Evolutionary conservation across 2,113 vertebrate genomes (phyloP), one percentile per base, ranked within the genome.

Genomic region (Ciconia stormi): DNA sequence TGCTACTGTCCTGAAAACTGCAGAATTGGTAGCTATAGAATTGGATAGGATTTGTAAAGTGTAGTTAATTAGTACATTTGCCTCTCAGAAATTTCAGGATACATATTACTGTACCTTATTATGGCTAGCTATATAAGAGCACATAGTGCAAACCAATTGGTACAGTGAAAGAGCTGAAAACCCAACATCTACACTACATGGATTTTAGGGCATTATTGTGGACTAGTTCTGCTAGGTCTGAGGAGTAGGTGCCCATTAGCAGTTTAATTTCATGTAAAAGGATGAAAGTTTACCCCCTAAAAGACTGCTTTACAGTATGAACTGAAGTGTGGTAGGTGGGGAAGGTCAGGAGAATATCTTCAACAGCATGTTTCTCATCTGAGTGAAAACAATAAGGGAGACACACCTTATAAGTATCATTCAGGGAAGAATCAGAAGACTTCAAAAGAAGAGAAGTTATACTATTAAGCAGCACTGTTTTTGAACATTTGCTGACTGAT

Each of bases 161-260:
- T 50, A 27, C 27, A 67, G 32, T 40, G 63, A 55, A 74, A 34
- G 16, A 62, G 15, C 8, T 90, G 74, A 88, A 78, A 95, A 30
- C 1, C 2, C 46, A 55, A 7, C 6, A 22, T 5, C 9, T n/a
- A 50, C 19, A 20, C 15, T 21, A 19, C 0, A 1, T 38, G 7
- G 36, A 76, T 16, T 88, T 90, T 29, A 80, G 38, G 15, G 4
- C 30, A 50, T 38, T 78, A 9, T 59, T 34, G 11, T 44, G 50
- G 18, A 58, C 32, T 81, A n/a, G 13, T 65, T 71, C 44, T 76
- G 38, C 12, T n/a, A 65, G 10, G 5, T 76, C 17, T 85, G 36
- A 53, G 34, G 12, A 56, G 3, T 46, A 52, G 13, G 5, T 3
- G 2, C 15, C 10, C 11, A 29, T 42, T 53, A 80, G 5, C 11